phyloP scores from a whole-genome alignment of 2,797 vertebrate species.

The Cottoperca gobio region DNA sequence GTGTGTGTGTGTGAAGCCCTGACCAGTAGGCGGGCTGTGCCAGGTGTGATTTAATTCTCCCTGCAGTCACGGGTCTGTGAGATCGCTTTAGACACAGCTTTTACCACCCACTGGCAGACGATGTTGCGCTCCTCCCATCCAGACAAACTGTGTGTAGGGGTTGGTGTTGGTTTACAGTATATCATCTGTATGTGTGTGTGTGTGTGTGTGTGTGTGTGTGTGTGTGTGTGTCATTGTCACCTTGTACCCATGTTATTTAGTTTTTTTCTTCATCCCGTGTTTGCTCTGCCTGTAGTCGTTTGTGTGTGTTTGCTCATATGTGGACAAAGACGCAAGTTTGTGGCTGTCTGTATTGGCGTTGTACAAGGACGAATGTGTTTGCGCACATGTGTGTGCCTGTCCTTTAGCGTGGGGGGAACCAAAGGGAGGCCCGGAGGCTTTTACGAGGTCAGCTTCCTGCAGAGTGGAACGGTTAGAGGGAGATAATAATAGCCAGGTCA shows the following conservation, averaged over 20 bases:
- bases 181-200: conserved; percentile 5
- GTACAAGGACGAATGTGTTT: conserved; percentile 50
- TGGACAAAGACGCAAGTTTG: conserved; percentile 33
- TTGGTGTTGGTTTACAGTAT: conserved; percentile 34
- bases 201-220: conserved; percentile 19
- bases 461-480: conserved; percentile 58
- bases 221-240: conserved; percentile 37
- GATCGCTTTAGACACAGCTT: conserved; percentile 72
- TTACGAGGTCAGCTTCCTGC: conserved; percentile 71
- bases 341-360: not conserved
- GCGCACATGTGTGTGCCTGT: conserved; percentile 32
- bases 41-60: conserved; percentile 78
- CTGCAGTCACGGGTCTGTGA: conserved; percentile 69
- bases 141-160: conserved; percentile 21
- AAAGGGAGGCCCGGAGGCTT: conserved; percentile 61
- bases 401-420: conserved; percentile 33
- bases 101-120: conserved; percentile 64
- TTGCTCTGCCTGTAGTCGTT: conserved; percentile 24
- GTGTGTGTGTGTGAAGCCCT: conserved; percentile 17
- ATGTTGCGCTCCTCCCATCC: conserved; percentile 37
- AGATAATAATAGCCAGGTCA: conserved; percentile 79
- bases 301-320: conserved; percentile 12
- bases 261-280: conserved; percentile 31
- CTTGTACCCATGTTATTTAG: conserved; percentile 32
- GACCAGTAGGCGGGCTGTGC: conserved; percentile 44